Base-by-base conservation (phyloP, 2,888 invertebrate genomes). In the Aporophyla nigra region DNA sequence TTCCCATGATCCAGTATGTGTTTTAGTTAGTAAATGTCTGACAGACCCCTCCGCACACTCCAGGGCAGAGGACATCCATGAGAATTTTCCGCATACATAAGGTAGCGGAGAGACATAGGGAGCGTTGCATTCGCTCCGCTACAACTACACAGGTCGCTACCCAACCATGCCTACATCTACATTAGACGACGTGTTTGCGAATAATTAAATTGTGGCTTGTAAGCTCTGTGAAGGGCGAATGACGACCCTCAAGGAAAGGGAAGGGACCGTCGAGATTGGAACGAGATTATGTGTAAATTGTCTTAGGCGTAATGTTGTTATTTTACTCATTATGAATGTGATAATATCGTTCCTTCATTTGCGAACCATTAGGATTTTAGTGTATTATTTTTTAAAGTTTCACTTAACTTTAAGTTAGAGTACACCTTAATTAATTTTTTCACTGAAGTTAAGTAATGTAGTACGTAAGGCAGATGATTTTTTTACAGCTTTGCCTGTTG, bases 171-270 rank as follows among this genome's bases (percentile, higher is more conserved):
- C 76, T 56, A 65, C 69, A 79, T 74, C 75, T 80, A 80, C 82
- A 78, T 72, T 69, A 82, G 86, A 82, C 77, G 74, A 83, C 75
- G 81, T 89, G 88, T 88, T 88, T 84, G 86, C 82, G 85, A 87
- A 90, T 90, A 88, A 90, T 90, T 90, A 90, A 89, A 88, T 86
- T 88, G 88, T 85, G 79, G 84, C 59, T 81, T 82, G 83, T 85
- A 85, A 82, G 82, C 72, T 73, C 74, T 82, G 74, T 81, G 76
- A 71, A 76, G 74, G 71, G 78, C 63, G 73, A 80, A 80, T 79
- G 77, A 81, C 78, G 76, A 82, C 71, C 80, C 61, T 65, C 43
- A 58, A 74, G 66, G 74, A 81, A 68, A 66, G 66, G 66, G 72
- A 68, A 71, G 69, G 65, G 65, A 67, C 79, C 65, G 70, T 51